Conservation (phyloP, 2,888 invertebrate species). For the Andrena bucephala region DNA sequence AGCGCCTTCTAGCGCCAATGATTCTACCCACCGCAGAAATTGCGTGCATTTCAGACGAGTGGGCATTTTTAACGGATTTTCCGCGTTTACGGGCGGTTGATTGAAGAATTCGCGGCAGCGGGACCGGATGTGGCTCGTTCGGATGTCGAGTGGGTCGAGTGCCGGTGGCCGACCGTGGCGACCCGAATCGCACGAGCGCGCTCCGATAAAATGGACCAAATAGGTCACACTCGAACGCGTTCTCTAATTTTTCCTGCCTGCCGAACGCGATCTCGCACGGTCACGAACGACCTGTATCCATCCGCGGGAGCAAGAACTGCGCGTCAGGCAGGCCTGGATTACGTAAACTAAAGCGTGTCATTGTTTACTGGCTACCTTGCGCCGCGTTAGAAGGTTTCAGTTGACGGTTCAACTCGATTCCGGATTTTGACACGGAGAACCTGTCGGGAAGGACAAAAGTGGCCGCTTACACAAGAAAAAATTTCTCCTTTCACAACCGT, state of each 20-base stretch:
- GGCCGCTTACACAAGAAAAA: conserved; percentile 19
- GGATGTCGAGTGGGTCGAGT: conserved; percentile 61
- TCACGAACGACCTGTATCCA: conserved; percentile 21
- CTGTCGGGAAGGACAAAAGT: conserved; percentile 22
- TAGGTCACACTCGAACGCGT: conserved; percentile 41
- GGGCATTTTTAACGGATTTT: conserved; percentile 6
- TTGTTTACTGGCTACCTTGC: conserved; percentile 35
- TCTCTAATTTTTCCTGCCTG: conserved; percentile 42
- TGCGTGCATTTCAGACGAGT: no score
- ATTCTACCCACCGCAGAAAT: no score
- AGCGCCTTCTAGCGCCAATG: no score
- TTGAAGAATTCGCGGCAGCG: conserved; percentile 51
- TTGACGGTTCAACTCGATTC: conserved; percentile 22
- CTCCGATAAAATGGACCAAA: conserved; percentile 48
- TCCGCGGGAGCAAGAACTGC: not conserved
- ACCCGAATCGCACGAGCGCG: conserved; percentile 49
- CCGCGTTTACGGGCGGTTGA: conserved; percentile 33
- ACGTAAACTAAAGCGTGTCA: conserved; percentile 40
- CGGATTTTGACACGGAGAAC: conserved; percentile 28
- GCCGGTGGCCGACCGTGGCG: conserved; percentile 54
- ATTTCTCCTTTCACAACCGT: conserved; percentile 42
- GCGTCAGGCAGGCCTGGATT: conserved; percentile 13
- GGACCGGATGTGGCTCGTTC: conserved; percentile 61
- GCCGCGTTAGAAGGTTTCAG: conserved; percentile 33
- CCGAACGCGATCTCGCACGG: not conserved